A percentile compares a stretch with the other conserved stretches of the same genome.
phyloP scores from a whole-genome alignment of 1,140 invertebrate genomes.

The Caenorhabditis tropicalis region DNA sequence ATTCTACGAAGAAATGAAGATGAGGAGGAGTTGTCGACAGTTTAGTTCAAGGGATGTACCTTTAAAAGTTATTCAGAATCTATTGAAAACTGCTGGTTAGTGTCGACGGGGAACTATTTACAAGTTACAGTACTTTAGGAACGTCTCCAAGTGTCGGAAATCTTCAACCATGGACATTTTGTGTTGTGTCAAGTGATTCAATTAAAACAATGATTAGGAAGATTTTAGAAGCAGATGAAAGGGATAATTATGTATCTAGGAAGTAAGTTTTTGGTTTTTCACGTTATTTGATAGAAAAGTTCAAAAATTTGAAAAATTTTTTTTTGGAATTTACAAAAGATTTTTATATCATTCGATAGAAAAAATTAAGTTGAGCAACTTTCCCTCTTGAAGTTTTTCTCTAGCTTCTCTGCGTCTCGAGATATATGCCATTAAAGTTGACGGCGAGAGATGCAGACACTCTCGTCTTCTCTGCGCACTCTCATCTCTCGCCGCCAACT shows the following conservation, averaged over 20 bases:
- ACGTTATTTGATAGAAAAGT: too few species aligned
- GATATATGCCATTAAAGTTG: too few species aligned
- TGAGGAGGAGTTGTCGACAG: conserved; percentile 1
- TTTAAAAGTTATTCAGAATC: conserved; percentile 39
- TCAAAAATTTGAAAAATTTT: too few species aligned
- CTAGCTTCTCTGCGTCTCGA: too few species aligned
- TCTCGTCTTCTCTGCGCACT: too few species aligned
- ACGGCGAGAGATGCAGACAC: too few species aligned
- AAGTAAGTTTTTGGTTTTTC: neutral
- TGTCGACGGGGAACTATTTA: neutral
- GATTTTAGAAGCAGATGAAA: conserved; percentile 33
- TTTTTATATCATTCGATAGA: too few species aligned
- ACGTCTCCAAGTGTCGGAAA: conserved; percentile 41
- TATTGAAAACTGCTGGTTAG: conserved; percentile 39
- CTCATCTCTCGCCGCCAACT: too few species aligned
- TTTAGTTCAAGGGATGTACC: conserved; percentile 22
- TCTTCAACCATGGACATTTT: conserved; percentile 30
- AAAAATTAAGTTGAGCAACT: too few species aligned
- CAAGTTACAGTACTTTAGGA: neutral
- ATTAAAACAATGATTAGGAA: conserved; percentile 29
- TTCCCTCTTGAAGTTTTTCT: too few species aligned
- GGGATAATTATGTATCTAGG: conserved; percentile 37
- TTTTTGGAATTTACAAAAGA: too few species aligned
- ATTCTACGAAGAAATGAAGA: conserved; percentile 40
- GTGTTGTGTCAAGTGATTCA: conserved; percentile 24